A percentile compares a stretch with the other conserved stretches of the same genome.
phyloP scores from a whole-genome alignment of 2,888 invertebrate species.

The Orthonychiurus folsomi region DNA sequence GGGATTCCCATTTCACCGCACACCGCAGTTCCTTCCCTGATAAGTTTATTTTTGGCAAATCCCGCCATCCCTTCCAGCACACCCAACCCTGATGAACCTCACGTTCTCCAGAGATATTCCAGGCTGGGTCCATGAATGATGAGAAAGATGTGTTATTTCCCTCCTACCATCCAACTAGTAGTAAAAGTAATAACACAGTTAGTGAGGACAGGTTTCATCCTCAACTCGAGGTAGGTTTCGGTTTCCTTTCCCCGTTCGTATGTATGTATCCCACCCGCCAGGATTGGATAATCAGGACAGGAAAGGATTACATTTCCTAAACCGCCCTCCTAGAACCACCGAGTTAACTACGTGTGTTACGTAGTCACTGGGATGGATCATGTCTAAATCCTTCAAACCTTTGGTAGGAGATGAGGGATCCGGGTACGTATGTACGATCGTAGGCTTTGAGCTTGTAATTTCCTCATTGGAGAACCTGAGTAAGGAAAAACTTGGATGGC shows the following conservation, averaged over 20 bases:
- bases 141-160: no score
- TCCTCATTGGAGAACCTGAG: background rate
- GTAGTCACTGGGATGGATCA: background rate
- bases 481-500: no score
- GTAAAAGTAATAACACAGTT: background rate
- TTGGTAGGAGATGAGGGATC: background rate
- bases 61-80: no score
- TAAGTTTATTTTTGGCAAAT: no score
- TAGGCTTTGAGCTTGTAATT: no score
- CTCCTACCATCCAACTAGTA: background rate
- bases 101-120: no score
- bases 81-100: no score
- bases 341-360: background rate
- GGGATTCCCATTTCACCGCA: no score
- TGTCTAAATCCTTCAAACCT: background rate
- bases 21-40: no score
- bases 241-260: no score
- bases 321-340: no score
- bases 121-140: background rate
- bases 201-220: background rate
- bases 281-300: background rate
- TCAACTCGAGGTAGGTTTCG: background rate
- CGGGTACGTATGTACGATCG: no score
- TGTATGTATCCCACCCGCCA: background rate
- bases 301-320: background rate